Evolutionary conservation across 2,113 vertebrate genomes (phyloP).

Genomic region (Tinamus guttatus): DNA sequence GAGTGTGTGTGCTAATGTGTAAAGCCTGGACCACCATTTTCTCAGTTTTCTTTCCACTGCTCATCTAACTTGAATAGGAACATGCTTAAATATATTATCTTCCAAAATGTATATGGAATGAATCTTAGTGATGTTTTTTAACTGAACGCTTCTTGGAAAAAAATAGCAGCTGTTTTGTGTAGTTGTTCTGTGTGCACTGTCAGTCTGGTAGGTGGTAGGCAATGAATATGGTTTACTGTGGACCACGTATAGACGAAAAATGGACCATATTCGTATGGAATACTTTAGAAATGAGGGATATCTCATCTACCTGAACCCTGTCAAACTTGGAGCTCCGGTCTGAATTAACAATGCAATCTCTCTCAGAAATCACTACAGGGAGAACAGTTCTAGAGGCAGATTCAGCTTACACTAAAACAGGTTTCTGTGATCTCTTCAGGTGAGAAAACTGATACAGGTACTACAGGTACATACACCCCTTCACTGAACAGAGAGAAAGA

Average conservation of each 20-base stretch:
- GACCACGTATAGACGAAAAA: not conserved
- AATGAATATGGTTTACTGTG: not conserved
- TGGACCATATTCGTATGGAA: not conserved
- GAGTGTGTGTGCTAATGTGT: not conserved
- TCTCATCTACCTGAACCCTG: not conserved
- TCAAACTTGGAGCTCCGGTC: not conserved
- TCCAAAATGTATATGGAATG: not conserved
- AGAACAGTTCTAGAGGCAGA: not conserved
- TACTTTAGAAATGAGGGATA: not conserved
- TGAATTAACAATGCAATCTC: not conserved
- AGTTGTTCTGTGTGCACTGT: not conserved
- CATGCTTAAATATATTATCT: not conserved
- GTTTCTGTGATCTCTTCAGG: not conserved
- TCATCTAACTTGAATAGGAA: not conserved
- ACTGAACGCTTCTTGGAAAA: not conserved
- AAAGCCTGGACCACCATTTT: not conserved
- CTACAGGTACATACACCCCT: not conserved
- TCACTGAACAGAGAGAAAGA: not conserved
- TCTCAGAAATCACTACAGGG: not conserved
- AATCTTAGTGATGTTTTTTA: not conserved
- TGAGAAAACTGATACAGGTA: not conserved
- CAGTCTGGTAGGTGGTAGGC: not conserved
- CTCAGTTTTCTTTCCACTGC: not conserved
- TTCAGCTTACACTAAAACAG: not conserved
- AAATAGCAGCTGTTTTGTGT: not conserved